Percentiles rank a stretch among this genome's conserved stretches.
These are phyloP conservation scores for Poeciliopsis presidionis DNA, from an alignment of 2,797 vertebrate genomes.

Conservation along the genomic window DNA sequence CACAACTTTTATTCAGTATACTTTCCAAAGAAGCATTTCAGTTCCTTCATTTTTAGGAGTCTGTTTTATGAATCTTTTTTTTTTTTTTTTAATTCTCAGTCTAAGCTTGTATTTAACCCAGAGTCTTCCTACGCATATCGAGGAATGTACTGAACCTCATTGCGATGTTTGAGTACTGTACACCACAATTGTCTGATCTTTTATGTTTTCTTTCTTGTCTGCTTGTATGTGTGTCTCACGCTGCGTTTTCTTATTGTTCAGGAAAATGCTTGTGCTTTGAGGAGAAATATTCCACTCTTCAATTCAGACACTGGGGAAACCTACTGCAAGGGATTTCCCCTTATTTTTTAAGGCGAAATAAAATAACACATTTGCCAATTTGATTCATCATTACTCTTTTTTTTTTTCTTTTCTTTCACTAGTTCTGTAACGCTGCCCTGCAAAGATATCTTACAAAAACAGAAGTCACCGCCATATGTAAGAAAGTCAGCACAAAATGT, in stretches of 20 bases:
- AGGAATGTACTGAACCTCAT: conserved; percentile 18
- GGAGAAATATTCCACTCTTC: conserved; percentile 57
- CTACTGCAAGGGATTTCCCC: conserved; percentile 52
- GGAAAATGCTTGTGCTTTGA: conserved; percentile 57
- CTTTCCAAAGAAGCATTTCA: neutral
- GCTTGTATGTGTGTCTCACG: conserved; percentile 21
- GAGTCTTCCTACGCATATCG: conserved; percentile 8
- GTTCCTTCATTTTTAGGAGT: neutral
- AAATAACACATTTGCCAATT: conserved; percentile 10
- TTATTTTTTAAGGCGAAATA: conserved; percentile 24
- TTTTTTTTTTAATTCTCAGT: neutral
- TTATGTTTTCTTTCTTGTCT: conserved; percentile 23
- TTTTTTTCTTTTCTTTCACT: neutral
- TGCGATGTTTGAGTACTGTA: conserved; percentile 7
- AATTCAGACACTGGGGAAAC: conserved; percentile 24
- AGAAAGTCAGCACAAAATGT: neutral
- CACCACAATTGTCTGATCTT: conserved; percentile 10
- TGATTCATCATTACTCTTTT: neutral
- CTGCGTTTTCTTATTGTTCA: conserved; percentile 51
- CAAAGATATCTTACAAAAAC: neutral
- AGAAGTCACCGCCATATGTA: neutral
- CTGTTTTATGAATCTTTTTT: neutral
- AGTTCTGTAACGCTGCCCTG: neutral
- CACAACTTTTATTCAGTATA: neutral
- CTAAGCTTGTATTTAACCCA: neutral